Base-by-base conservation (phyloP, 2,888 invertebrate genomes). In the Epirrhoe tristata region DNA sequence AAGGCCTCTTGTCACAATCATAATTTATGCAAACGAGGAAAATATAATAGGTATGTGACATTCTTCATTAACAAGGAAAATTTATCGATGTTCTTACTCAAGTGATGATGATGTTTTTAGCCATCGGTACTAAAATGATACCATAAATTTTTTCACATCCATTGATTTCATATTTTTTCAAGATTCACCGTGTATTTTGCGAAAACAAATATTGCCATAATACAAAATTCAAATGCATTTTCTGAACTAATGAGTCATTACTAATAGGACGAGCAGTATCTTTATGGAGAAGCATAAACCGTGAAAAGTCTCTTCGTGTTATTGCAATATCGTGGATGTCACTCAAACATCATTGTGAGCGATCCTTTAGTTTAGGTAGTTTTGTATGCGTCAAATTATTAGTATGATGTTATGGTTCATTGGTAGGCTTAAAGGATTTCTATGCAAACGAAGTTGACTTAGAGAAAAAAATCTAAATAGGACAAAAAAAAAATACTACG, bases 311-410 rank as follows among this genome's bases (percentile, higher is more conserved):
- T 32, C 50, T 58, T 14, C 24, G 32, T 1, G 5, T 32, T 36
- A 36, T 36, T 39, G 65, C 50, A 58, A 58, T 55, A 53, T 54
- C 57, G 65, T 60, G 52, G 57, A 58, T 72, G 70, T 69, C 70
- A 70, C 66, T 71, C 73, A 72, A 70, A 63, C 59, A 52, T 58
- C 57, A 62, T 60, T 70, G 67, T 65, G 31, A 31, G n/a, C 34
- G 14, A 24, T 48, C 53, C 53, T 7, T 48, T 5, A 32, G 16
- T 39, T 43, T 6, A 54, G 12, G 54, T 48, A 59, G 52, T 8
- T 48, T 31, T 43, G 56, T 56, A 56, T 63, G 39, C 57, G 8
- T 52, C 17, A n/a, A 60, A 57, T 56, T 51, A 58, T 58, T 58
- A 54, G 48, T 54, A 48, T 54, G 24, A 64, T 43, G 52, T 12